These are phyloP conservation scores for Eristalis pertinax DNA, from an alignment of 2,888 invertebrate genomes.

Conservation along the genomic window DNA sequence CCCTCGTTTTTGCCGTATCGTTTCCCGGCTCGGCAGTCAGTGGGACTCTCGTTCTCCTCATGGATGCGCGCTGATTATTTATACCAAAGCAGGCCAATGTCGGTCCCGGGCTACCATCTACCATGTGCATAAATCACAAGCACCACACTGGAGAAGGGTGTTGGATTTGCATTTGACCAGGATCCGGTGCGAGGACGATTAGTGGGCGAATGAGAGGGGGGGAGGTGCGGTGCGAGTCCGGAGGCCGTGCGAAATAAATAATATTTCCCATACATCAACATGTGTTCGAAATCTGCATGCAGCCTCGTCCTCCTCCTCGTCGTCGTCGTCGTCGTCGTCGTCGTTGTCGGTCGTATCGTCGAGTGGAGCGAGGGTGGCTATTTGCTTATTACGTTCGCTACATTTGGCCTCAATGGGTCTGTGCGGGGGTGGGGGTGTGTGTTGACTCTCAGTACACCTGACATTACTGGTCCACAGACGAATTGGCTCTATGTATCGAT, in stretches of 20 bases:
- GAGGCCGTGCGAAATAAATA: slow-evolving; percentile 67
- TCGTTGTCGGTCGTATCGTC: background rate
- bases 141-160: slow-evolving; percentile 34
- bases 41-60: slow-evolving; percentile 26
- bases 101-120: slow-evolving; percentile 64
- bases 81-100: slow-evolving; percentile 59
- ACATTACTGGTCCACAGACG: slow-evolving; percentile 36
- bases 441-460: slow-evolving; percentile 42
- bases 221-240: background rate
- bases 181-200: slow-evolving; percentile 26
- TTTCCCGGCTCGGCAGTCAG: slow-evolving; percentile 16
- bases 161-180: slow-evolving; percentile 56
- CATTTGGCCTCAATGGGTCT: slow-evolving; percentile 12
- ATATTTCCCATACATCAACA: slow-evolving; percentile 67
- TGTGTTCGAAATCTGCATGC: slow-evolving; percentile 49
- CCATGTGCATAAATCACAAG: slow-evolving; percentile 68
- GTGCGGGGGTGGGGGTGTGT: background rate
- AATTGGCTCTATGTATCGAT: slow-evolving; percentile 33
- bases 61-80: slow-evolving; percentile 70
- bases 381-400: slow-evolving; percentile 57
- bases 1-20: slow-evolving; percentile 31
- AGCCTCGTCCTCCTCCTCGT: slow-evolving; percentile 6
- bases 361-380: slow-evolving; percentile 19
- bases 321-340: too few species aligned
- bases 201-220: slow-evolving; percentile 17